Percentiles rank a stretch among this genome's conserved stretches.
Evolutionary conservation across 2,888 invertebrate genomes (phyloP).

Genomic region (Sinhomidia bicolor): DNA sequence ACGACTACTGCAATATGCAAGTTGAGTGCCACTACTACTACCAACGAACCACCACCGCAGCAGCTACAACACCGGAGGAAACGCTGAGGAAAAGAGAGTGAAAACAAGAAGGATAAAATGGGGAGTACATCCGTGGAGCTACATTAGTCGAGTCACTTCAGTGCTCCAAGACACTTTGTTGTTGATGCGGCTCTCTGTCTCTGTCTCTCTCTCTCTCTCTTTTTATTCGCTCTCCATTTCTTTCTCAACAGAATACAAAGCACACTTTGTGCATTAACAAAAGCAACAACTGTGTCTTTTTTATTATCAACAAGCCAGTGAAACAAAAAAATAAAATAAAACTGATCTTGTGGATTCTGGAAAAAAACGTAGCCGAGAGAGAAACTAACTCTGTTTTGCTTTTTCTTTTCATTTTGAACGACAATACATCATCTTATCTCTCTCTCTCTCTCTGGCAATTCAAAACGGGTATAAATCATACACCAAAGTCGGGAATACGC

Average conservation of each 20-base stretch:
- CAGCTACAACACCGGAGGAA: no score
- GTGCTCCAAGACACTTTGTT: slow-evolving; percentile 48
- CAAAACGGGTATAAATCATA: neutral
- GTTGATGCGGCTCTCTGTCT: neutral
- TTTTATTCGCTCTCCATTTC: neutral
- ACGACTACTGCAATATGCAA: no score
- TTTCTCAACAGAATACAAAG: neutral
- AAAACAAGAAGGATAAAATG: slow-evolving; percentile 47
- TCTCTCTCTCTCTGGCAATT: no score
- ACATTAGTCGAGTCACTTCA: slow-evolving; percentile 48
- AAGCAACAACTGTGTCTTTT: neutral
- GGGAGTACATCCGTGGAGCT: slow-evolving; percentile 33
- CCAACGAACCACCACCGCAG: no score
- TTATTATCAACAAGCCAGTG: no score
- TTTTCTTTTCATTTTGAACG: neutral
- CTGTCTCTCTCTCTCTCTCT: neutral
- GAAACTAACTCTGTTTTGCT: neutral
- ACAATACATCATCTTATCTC: no score
- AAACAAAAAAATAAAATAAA: neutral
- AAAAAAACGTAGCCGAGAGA: no score
- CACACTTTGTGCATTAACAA: neutral
- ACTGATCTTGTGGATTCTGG: neutral
- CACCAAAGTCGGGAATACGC: neutral
- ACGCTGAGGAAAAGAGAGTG: slow-evolving; percentile 12
- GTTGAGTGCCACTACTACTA: no score